Percentiles rank a stretch among this genome's conserved stretches.
phyloP scores from a whole-genome alignment of 2,113 vertebrate genomes.

The Amia ocellicauda region DNA sequence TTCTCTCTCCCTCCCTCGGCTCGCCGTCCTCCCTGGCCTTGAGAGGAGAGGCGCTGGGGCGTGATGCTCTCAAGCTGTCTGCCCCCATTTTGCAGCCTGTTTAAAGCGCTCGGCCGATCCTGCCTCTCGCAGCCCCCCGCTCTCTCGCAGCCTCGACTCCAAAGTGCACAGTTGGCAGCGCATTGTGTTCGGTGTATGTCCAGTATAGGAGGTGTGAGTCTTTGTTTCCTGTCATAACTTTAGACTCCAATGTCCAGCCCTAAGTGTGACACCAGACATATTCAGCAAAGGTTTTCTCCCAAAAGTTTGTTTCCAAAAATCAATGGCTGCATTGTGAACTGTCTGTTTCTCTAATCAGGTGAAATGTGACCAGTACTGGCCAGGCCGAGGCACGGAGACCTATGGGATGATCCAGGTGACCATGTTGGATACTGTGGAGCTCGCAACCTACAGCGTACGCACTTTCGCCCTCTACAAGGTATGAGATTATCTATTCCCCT shows the following conservation, averaged over 20 bases:
- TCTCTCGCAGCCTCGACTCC: not conserved
- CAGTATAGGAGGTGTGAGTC: not conserved
- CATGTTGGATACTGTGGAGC: slow-evolving; percentile 84
- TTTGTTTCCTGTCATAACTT: too few relatives aligned
- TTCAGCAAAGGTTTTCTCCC: too few relatives aligned
- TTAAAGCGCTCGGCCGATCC: not conserved
- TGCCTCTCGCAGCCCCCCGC: not conserved
- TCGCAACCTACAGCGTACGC: slow-evolving; percentile 87
- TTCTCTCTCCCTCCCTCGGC: slow-evolving; percentile 10
- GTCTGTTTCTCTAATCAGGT: slow-evolving; percentile 63
- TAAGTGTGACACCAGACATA: too few relatives aligned
- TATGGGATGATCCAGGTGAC: slow-evolving; percentile 93
- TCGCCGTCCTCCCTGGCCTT: not conserved
- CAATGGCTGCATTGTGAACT: not conserved
- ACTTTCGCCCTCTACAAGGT: slow-evolving; percentile 93
- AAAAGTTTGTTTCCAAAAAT: not conserved
- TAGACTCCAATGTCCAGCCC: not conserved
- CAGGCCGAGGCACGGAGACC: slow-evolving; percentile 83
- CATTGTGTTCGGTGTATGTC: too few relatives aligned
- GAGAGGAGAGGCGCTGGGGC: not conserved
- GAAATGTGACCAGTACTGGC: slow-evolving; percentile 98
- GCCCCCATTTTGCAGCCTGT: not conserved
- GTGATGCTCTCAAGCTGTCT: slow-evolving; percentile 19
- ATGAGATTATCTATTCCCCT: not conserved
- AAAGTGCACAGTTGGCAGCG: too few relatives aligned